Conservation (phyloP, 2,888 invertebrate species). For the Hedya salicella region DNA sequence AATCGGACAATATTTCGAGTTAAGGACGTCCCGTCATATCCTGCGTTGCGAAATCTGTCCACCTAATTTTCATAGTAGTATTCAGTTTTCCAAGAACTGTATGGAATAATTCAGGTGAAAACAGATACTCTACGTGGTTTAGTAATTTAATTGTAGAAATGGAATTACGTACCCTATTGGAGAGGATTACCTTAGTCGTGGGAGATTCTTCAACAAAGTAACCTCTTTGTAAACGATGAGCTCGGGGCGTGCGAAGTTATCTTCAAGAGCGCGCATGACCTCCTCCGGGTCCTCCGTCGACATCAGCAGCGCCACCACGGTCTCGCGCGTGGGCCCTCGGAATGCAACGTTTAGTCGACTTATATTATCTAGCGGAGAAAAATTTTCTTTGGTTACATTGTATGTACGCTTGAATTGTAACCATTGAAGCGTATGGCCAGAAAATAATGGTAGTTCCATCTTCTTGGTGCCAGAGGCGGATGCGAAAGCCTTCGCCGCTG, state of each 20-base stretch:
- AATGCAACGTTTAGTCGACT: not conserved
- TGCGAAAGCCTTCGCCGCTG: conserved; percentile 22
- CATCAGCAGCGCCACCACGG: conserved; percentile 25
- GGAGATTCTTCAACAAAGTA: conserved; percentile 1
- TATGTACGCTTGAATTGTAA: conserved; percentile 26
- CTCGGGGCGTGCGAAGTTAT: conserved; percentile 28
- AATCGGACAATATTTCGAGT: conserved; percentile 27
- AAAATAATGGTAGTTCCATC: conserved; percentile 17
- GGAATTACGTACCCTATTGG: conserved; percentile 11
- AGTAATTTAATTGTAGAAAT: conserved; percentile 23
- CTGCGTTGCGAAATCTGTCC: conserved; percentile 22
- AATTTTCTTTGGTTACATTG: conserved; percentile 12
- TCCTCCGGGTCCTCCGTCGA: conserved; percentile 24
- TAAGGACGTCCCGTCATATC: conserved; percentile 9
- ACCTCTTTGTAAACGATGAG: conserved; percentile 23
- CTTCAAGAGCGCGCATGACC: conserved; percentile 15
- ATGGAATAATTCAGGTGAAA: conserved; percentile 22
- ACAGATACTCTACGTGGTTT: conserved; percentile 18
- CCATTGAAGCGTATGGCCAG: conserved; percentile 19
- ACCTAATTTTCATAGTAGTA: conserved; percentile 12
- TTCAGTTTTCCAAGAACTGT: conserved; percentile 17
- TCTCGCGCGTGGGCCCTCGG: conserved; percentile 24
- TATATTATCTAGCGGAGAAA: conserved; percentile 28
- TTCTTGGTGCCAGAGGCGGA: conserved; percentile 13
- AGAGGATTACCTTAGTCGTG: conserved; percentile 3